Evolutionary conservation across 2,113 vertebrate species (phyloP).

Genomic region (Gavia stellata): DNA sequence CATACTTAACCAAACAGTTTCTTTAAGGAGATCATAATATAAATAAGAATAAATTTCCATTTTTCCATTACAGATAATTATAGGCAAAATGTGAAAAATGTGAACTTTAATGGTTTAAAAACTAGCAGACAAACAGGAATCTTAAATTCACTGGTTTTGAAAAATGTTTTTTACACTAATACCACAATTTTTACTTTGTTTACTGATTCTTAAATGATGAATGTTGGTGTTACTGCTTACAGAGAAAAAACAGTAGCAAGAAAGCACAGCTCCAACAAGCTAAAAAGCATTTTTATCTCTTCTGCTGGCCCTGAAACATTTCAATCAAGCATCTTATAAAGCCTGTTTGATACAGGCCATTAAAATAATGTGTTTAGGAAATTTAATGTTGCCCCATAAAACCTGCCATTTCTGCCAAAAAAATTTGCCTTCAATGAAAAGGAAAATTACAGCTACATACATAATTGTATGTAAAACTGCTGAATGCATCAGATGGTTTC

Average conservation of each 20-base stretch:
- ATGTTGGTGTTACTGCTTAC: background rate
- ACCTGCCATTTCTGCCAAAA: background rate
- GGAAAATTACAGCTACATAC: background rate
- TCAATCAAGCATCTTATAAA: constrained; percentile 9
- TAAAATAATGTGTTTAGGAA: background rate
- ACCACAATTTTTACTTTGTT: background rate
- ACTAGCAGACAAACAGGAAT: background rate
- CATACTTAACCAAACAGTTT: background rate
- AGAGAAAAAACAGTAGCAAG: background rate
- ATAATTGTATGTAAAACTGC: background rate
- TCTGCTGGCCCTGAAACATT: background rate
- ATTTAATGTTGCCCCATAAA: background rate
- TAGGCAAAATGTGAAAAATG: background rate
- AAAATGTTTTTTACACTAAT: background rate
- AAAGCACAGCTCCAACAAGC: background rate
- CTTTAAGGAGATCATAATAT: background rate
- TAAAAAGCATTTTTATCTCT: constrained; percentile 5
- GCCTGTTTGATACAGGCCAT: background rate
- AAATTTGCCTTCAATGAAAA: background rate
- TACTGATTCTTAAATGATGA: background rate
- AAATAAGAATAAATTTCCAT: background rate
- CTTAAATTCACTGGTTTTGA: background rate
- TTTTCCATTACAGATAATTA: background rate
- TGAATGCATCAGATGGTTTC: background rate
- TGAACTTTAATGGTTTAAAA: background rate